phyloP scores from a whole-genome alignment of 2,888 invertebrate genomes.

The Lithophane leautieri region DNA sequence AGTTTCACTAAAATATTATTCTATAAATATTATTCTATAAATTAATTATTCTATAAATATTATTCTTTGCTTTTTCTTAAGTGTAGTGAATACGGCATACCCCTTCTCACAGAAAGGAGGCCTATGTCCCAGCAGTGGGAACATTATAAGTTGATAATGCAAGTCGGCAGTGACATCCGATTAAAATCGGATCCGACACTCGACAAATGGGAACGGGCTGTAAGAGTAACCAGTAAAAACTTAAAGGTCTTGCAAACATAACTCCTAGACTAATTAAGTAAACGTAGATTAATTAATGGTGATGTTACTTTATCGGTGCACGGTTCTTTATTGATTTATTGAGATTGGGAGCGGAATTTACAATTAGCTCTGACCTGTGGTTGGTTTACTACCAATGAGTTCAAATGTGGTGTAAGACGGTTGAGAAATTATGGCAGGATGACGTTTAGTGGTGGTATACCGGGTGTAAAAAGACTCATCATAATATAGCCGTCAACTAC shows the following conservation, averaged over 20 bases:
- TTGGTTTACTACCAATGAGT: background rate
- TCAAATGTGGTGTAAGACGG: constrained; percentile 1
- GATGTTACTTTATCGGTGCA: constrained; percentile 18
- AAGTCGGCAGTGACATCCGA: background rate
- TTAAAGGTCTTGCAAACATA: constrained; percentile 16
- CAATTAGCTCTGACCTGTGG: constrained; percentile 26
- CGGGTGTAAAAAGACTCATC: no score
- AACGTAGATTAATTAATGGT: constrained; percentile 11
- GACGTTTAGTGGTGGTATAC: background rate
- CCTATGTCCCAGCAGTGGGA: background rate
- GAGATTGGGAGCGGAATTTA: constrained; percentile 12
- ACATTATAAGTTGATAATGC: background rate
- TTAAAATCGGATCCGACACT: background rate
- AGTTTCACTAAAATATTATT: no score
- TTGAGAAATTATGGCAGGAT: background rate
- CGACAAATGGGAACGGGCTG: no score
- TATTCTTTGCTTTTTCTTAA: no score
- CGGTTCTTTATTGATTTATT: constrained; percentile 40
- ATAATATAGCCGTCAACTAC: no score
- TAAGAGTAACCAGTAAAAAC: background rate
- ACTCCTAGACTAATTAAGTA: constrained; percentile 24
- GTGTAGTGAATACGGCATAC: background rate
- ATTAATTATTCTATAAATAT: no score
- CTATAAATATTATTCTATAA: no score
- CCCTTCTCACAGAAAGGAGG: no score